Conservation (phyloP, 2,888 invertebrate genomes). For the Drosophila eohydei region DNA sequence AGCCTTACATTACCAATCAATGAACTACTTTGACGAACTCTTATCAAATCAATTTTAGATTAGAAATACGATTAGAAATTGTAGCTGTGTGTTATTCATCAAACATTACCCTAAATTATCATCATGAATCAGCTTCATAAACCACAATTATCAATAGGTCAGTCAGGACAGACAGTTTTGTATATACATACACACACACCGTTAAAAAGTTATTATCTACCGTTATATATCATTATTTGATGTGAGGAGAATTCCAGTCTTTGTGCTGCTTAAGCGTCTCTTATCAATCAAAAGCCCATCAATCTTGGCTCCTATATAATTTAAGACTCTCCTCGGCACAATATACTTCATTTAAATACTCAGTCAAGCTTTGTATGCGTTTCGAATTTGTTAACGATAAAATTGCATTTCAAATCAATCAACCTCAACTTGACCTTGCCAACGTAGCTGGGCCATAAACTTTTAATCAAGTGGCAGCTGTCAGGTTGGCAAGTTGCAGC, state of each 20-base stretch:
- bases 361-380: constrained; percentile 10
- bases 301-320: constrained; percentile 4
- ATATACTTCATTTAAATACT: not conserved
- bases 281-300: constrained; percentile 9
- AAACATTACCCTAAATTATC: not conserved
- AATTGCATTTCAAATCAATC: constrained; percentile 74
- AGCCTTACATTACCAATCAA: not conserved
- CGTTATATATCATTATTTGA: not conserved
- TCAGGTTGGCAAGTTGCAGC: constrained; percentile 33
- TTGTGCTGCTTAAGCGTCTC: not conserved
- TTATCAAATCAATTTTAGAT: constrained; percentile 1
- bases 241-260: not conserved
- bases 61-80: not conserved
- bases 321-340: not conserved
- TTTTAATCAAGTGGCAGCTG: constrained; percentile 57
- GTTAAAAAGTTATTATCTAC: constrained; percentile 2
- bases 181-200: not conserved
- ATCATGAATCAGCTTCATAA: constrained; percentile 1
- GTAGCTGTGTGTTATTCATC: not conserved
- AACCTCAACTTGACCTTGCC: constrained; percentile 73
- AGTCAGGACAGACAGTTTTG: not conserved
- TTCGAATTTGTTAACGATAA: constrained; percentile 25
- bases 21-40: not conserved
- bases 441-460: constrained; percentile 49
- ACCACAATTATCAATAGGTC: not conserved